Conservation (phyloP, 2,888 invertebrate genomes). For the Acronicta aceris region DNA sequence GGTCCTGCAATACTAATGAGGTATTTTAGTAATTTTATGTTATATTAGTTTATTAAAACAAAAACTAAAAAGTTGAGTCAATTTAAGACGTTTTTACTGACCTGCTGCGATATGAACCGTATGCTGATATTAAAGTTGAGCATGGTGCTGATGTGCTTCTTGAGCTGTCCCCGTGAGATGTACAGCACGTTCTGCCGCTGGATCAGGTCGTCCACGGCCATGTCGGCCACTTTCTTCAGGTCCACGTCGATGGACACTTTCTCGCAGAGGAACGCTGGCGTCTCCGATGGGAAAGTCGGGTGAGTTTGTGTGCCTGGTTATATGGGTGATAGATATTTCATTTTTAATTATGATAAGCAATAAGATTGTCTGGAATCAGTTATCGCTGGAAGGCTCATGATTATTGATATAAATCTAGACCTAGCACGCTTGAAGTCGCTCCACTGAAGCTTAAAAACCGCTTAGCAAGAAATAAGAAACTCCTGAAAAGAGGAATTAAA, state of each 20-base stretch:
- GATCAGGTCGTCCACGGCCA: constrained; percentile 95
- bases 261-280: constrained; percentile 97
- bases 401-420: no score
- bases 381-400: no score
- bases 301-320: constrained; percentile 71
- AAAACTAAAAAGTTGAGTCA: no score
- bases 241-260: constrained; percentile 96
- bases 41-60: no score
- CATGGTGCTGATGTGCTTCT: constrained; percentile 97
- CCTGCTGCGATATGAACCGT: constrained; percentile 97
- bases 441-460: no score
- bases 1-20: no score
- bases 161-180: constrained; percentile 95
- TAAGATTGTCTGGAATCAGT: no score
- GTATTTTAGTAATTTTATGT: no score
- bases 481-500: no score
- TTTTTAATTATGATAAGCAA: no score
- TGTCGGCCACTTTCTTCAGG: constrained; percentile 96
- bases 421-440: no score
- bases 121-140: constrained; percentile 97
- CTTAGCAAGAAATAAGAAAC: no score
- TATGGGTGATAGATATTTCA: not conserved
- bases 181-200: constrained; percentile 95
- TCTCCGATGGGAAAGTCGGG: constrained; percentile 91
- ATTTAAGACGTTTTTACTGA: constrained; percentile 53